Evolutionary conservation across 1,140 invertebrate genomes (phyloP).

Genomic region (Andricus grossulariae): DNA sequence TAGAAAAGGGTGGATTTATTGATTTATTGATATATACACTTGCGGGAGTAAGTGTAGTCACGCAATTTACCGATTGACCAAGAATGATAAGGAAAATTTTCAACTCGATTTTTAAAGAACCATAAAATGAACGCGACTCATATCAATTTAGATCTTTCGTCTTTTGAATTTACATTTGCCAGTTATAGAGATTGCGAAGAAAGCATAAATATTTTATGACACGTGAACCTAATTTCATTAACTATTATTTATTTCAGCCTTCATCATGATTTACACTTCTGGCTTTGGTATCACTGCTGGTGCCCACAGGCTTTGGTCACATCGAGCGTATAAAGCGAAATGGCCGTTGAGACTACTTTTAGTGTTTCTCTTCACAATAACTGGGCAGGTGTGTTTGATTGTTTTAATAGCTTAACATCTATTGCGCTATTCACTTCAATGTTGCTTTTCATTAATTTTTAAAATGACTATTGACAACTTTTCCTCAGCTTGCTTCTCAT

Average conservation of each 20-base stretch:
- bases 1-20: too few relatives aligned
- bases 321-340: slow-evolving; percentile 90
- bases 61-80: slow-evolving; percentile 11
- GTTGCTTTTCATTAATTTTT: too few relatives aligned
- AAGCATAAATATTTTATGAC: background rate
- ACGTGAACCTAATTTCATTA: slow-evolving; percentile 44
- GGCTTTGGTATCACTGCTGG: slow-evolving; percentile 92
- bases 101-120: slow-evolving; percentile 19
- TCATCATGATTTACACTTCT: slow-evolving; percentile 80
- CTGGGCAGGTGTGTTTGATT: slow-evolving; percentile 84
- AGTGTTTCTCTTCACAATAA: slow-evolving; percentile 86
- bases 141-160: slow-evolving; percentile 27
- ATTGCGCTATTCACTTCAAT: too few relatives aligned
- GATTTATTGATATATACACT: too few relatives aligned
- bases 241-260: slow-evolving; percentile 75
- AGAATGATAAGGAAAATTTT: slow-evolving; percentile 37
- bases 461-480: too few relatives aligned
- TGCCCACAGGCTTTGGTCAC: slow-evolving; percentile 92
- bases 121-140: background rate
- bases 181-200: slow-evolving; percentile 33
- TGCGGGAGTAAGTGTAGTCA: too few relatives aligned
- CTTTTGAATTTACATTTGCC: background rate
- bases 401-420: background rate
- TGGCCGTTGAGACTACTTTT: slow-evolving; percentile 87
- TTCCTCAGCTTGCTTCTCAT: too few relatives aligned